These are phyloP conservation scores for Nestor notabilis DNA, from an alignment of 2,113 vertebrate species.

Conservation along the genomic window DNA sequence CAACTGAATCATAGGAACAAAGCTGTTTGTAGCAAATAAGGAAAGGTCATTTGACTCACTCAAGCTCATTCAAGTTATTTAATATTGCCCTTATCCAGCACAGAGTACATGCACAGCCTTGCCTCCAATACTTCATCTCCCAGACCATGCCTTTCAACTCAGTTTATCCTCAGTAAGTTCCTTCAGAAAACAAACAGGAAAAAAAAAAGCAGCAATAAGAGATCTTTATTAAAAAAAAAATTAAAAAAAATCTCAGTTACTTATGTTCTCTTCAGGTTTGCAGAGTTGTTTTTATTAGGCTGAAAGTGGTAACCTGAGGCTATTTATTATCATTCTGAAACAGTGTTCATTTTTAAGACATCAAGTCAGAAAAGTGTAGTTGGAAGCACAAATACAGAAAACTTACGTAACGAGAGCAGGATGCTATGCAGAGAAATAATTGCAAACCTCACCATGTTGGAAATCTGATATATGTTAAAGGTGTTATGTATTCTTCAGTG, in stretches of 20 bases:
- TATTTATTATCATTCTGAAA: background rate
- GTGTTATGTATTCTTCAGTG: background rate
- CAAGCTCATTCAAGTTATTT: background rate
- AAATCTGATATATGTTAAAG: background rate
- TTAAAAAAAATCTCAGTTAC: background rate
- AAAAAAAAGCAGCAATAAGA: background rate
- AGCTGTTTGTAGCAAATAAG: constrained; percentile 15
- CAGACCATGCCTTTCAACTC: background rate
- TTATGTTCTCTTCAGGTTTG: background rate
- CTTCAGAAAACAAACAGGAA: background rate
- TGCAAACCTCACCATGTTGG: background rate
- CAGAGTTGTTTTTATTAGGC: background rate
- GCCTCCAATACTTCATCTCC: background rate
- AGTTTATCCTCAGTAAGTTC: background rate
- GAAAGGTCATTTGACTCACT: constrained; percentile 54
- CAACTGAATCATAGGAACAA: constrained; percentile 26
- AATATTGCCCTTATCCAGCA: background rate
- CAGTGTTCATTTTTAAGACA: background rate
- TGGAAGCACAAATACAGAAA: background rate
- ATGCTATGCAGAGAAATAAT: background rate
- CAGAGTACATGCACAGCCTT: background rate
- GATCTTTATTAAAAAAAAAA: background rate
- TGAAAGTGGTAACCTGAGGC: background rate
- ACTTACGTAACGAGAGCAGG: background rate
- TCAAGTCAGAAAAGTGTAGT: background rate